These are phyloP conservation scores for Tiliacea citrago DNA, from an alignment of 2,888 invertebrate species.

Conservation along the genomic window DNA sequence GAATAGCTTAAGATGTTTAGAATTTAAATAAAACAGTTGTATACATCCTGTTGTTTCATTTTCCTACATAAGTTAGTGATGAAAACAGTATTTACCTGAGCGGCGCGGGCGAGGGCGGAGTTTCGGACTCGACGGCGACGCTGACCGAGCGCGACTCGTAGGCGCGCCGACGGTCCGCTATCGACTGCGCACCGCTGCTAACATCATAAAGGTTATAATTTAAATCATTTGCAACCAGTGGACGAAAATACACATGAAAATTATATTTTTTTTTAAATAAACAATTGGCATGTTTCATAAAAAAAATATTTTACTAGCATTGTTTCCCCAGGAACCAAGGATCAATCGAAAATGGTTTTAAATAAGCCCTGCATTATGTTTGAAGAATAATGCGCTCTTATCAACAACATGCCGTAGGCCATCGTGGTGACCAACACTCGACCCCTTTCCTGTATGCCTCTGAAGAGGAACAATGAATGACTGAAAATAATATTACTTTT, in stretches of 20 bases:
- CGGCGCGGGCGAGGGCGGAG: constrained; percentile 94
- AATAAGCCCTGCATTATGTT: not conserved
- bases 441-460: not conserved
- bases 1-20: not conserved
- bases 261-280: fast-evolving
- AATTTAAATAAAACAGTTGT: not conserved
- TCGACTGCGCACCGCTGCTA: constrained; percentile 91
- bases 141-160: constrained; percentile 95
- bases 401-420: not conserved
- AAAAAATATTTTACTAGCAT: not conserved
- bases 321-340: not conserved
- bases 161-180: constrained; percentile 94
- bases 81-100: constrained; percentile 82
- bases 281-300: not conserved
- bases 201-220: not conserved
- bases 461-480: not conserved
- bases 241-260: not conserved
- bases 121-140: constrained; percentile 90
- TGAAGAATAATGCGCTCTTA: constrained; percentile 1
- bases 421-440: not conserved
- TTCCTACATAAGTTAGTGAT: not conserved
- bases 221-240: too few species aligned
- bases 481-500: not conserved
- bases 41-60: not conserved
- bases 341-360: not conserved